These are phyloP conservation scores for Drusus annulatus DNA, from an alignment of 1,140 invertebrate genomes.

Conservation along the genomic window DNA sequence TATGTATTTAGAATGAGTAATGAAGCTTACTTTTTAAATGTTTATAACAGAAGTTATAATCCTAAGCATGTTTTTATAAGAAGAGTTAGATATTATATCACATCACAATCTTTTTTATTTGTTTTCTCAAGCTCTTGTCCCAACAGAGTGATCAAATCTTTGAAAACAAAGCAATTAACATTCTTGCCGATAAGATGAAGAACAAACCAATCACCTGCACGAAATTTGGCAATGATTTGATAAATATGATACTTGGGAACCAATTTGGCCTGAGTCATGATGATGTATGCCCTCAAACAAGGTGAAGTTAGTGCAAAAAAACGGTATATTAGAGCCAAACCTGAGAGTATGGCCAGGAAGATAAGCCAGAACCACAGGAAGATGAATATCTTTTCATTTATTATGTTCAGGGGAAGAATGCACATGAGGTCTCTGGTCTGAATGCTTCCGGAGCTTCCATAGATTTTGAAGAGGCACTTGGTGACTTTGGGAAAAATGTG, in stretches of 20 bases:
- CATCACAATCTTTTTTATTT: too few relatives aligned
- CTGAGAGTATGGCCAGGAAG: conserved; percentile 75
- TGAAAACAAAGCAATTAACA: conserved; percentile 75
- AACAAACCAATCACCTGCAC: conserved; percentile 81
- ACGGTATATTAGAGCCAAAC: conserved; percentile 76
- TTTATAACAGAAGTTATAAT: too few relatives aligned
- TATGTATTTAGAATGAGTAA: too few relatives aligned
- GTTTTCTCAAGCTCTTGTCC: conserved; percentile 63
- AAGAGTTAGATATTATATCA: too few relatives aligned
- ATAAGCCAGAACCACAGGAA: conserved; percentile 89
- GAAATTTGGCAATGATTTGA: conserved; percentile 71
- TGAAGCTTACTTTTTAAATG: too few relatives aligned
- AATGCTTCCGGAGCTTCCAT: conserved; percentile 75
- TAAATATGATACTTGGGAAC: conserved; percentile 68
- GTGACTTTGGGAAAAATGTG: conserved; percentile 83
- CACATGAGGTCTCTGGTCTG: conserved; percentile 79
- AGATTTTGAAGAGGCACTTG: conserved; percentile 82
- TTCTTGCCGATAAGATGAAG: conserved; percentile 79
- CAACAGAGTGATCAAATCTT: conserved; percentile 71
- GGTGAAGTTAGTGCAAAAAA: conserved; percentile 69
- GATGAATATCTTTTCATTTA: conserved; percentile 87
- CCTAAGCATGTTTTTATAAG: too few relatives aligned
- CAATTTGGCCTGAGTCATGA: conserved; percentile 72
- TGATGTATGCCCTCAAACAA: conserved; percentile 70
- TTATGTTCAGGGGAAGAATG: conserved; percentile 82